phyloP scores from a whole-genome alignment of 2,113 vertebrate genomes.

The Cochlearius cochlearius region DNA sequence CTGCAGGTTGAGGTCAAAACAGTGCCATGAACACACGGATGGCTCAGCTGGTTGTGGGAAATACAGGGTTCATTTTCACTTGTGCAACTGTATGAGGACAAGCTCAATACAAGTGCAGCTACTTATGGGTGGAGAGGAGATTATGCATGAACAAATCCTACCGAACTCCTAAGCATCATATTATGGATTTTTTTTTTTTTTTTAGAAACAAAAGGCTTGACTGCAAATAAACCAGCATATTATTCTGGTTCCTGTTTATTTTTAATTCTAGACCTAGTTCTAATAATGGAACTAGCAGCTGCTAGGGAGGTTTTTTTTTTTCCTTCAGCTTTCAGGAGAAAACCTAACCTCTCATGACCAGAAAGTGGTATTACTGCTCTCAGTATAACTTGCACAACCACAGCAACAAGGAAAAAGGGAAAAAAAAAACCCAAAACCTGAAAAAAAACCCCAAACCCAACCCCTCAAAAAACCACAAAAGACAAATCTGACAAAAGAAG shows the following conservation, averaged over 20 bases:
- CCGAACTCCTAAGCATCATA: background rate
- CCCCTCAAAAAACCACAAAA: no score
- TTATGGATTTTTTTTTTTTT: background rate
- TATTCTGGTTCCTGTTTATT: background rate
- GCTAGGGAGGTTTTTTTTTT: background rate
- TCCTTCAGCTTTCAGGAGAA: background rate
- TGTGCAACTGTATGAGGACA: background rate
- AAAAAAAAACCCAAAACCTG: no score
- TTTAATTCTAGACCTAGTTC: background rate
- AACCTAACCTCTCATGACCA: background rate
- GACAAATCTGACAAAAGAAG: background rate
- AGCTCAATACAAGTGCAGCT: background rate
- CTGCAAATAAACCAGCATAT: background rate
- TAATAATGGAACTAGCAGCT: background rate
- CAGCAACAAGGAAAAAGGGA: background rate
- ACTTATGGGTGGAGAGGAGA: background rate
- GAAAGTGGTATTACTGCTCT: background rate
- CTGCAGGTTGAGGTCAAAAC: slow-evolving; percentile 2
- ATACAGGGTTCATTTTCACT: background rate
- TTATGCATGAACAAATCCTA: background rate
- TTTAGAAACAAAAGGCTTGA: background rate
- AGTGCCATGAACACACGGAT: background rate
- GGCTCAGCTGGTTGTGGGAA: background rate
- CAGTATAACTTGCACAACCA: background rate
- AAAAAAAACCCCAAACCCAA: no score